phyloP scores from a whole-genome alignment of 1,140 invertebrate genomes.

The Apis mellifera region Amel_HAv3.1 CM009931.2:26308501-26309000 shows the following conservation, averaged over 20 bases:
- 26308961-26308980: conserved; percentile 50
- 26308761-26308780: conserved; percentile 30
- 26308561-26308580: conserved; percentile 26
- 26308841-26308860: conserved; percentile 71
- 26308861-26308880: conserved; percentile 40
- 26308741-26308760: conserved; percentile 49
- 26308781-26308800: neutral
- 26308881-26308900: conserved; percentile 13
- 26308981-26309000: neutral
- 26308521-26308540: no score
- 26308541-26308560: no score
- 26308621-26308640: conserved; percentile 66
- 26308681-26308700: conserved; percentile 75
- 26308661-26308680: conserved; percentile 72
- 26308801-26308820: neutral
- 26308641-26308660: conserved; percentile 67
- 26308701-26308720: conserved; percentile 66
- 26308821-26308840: conserved; percentile 20
- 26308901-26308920: neutral
- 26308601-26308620: conserved; percentile 74
- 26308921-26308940: conserved; percentile 58
- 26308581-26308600: conserved; percentile 14
- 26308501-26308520: no score
- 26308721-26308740: conserved; percentile 59
- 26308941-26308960: conserved; percentile 20